Evolutionary conservation across 2,113 vertebrate genomes (phyloP).

Genomic region (Lagopus muta): DNA sequence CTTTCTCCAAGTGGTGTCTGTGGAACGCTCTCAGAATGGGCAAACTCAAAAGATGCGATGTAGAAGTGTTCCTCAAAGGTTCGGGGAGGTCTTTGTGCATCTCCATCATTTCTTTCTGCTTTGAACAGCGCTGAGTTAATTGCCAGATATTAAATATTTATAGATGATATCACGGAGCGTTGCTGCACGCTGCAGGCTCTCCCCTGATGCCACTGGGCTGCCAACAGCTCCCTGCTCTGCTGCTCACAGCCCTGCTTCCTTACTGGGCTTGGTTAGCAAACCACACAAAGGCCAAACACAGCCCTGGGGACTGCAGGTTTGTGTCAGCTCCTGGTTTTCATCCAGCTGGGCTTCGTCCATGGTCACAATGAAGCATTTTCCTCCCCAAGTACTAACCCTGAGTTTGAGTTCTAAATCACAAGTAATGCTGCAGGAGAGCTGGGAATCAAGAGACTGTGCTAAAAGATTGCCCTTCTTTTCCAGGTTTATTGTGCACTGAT

Average conservation of each 20-base stretch:
- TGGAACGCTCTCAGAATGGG: neutral
- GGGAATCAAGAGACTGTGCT: neutral
- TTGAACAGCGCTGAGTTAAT: slow-evolving; percentile 34
- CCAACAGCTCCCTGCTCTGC: neutral
- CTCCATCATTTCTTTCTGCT: neutral
- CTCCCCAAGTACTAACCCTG: fast-evolving
- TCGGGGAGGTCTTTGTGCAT: neutral
- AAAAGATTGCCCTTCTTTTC: neutral
- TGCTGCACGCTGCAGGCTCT: neutral
- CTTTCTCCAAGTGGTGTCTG: neutral
- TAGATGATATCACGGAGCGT: neutral
- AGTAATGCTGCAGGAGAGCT: neutral
- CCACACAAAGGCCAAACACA: slow-evolving; percentile 4
- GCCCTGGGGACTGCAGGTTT: neutral
- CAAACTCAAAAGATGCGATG: neutral
- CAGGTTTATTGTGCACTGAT: fast-evolving
- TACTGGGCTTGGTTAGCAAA: neutral
- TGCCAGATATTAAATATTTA: slow-evolving; percentile 52
- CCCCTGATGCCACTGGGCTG: fast-evolving
- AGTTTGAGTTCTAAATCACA: neutral
- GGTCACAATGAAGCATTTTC: neutral
- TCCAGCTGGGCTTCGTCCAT: neutral
- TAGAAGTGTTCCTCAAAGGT: neutral
- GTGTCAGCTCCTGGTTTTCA: neutral
- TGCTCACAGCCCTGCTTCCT: neutral